Conservation (phyloP, 2,113 vertebrate genomes). For the Lagopus leucura region DNA sequence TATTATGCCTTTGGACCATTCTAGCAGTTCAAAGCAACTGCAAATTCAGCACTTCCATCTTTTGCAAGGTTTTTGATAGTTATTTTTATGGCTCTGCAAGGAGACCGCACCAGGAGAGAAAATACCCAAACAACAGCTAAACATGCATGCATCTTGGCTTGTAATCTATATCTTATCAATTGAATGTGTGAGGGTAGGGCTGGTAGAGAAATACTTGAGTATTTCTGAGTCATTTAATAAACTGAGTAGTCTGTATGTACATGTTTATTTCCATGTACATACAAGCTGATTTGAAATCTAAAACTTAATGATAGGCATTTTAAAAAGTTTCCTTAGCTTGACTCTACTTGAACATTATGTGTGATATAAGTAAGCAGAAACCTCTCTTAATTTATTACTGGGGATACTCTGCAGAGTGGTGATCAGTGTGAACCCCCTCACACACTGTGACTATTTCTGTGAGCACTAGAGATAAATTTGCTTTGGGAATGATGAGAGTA, state of each 20-base stretch:
- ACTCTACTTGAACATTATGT: not conserved
- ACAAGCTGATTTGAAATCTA: not conserved
- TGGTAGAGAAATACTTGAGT: not conserved
- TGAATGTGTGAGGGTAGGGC: not conserved
- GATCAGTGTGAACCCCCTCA: not conserved
- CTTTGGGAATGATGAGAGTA: not conserved
- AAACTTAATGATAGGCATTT: not conserved
- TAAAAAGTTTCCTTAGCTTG: not conserved
- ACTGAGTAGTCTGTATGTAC: not conserved
- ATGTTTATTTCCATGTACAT: not conserved
- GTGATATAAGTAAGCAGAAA: not conserved
- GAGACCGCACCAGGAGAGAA: not conserved
- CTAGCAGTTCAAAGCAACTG: not conserved
- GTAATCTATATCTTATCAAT: not conserved
- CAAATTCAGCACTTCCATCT: not conserved
- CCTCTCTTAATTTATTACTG: not conserved
- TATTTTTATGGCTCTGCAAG: not conserved
- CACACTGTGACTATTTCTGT: not conserved
- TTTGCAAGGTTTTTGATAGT: not conserved
- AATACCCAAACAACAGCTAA: not conserved
- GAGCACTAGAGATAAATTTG: not conserved
- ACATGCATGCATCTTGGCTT: not conserved
- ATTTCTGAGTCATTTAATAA: not conserved
- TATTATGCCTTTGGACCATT: not conserved
- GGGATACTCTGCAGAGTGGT: not conserved